Percentiles rank a stretch among this genome's conserved stretches.
These are phyloP conservation scores for Platyura marginata DNA, from an alignment of 1,140 invertebrate species.

Conservation along the genomic window DNA sequence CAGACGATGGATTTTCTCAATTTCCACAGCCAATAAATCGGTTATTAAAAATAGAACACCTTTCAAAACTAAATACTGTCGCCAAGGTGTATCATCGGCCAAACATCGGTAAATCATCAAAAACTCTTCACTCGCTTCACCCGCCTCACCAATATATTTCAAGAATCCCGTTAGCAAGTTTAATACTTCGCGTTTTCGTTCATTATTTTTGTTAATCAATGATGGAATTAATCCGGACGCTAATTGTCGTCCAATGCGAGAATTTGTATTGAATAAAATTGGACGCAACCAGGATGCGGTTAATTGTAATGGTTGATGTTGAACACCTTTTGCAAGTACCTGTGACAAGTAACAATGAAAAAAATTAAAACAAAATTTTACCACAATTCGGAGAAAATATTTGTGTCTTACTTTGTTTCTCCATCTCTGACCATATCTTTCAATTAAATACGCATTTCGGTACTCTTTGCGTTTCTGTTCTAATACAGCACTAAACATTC, in stretches of 20 bases:
- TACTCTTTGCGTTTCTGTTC: constrained; percentile 12
- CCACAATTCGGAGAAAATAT: not conserved
- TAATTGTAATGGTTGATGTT: constrained; percentile 13
- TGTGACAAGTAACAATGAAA: not conserved
- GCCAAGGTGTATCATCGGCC: constrained; percentile 71
- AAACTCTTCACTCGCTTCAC: constrained; percentile 86
- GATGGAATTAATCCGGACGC: constrained; percentile 77
- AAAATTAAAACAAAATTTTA: no score
- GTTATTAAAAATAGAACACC: constrained; percentile 74
- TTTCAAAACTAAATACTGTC: constrained; percentile 76
- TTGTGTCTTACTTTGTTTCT: constrained; percentile 15
- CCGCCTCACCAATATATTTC: constrained; percentile 62
- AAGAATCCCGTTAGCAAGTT: constrained; percentile 78
- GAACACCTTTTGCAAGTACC: constrained; percentile 12
- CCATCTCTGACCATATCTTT: constrained; percentile 59
- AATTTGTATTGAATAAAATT: constrained; percentile 81
- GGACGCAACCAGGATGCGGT: constrained; percentile 64
- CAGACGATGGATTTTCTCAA: constrained; percentile 62
- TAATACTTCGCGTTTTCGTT: constrained; percentile 38
- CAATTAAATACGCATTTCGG: constrained; percentile 42
- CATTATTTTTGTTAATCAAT: constrained; percentile 42
- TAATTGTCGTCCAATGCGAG: constrained; percentile 67
- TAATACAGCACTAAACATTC: constrained; percentile 7
- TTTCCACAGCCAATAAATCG: constrained; percentile 70
- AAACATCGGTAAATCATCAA: constrained; percentile 69